A percentile compares a stretch with the other conserved stretches of the same genome.
These are phyloP conservation scores for Aix galericulata DNA, from an alignment of 2,113 vertebrate species.

Conservation along the genomic window DNA sequence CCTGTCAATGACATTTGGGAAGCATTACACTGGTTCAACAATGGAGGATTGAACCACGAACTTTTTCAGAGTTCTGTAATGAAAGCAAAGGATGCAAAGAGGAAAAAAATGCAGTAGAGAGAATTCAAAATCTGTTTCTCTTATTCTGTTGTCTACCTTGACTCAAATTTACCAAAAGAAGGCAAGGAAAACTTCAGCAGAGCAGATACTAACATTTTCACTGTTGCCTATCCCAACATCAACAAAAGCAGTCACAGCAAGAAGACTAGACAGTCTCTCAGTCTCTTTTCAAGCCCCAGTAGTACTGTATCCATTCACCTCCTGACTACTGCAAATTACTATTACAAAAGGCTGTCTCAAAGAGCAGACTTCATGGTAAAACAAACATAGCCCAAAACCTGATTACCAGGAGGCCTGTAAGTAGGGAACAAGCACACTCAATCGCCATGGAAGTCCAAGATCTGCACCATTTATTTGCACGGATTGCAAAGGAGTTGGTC, in stretches of 20 bases:
- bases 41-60: not conserved
- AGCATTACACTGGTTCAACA: not conserved
- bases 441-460: not conserved
- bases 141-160: not conserved
- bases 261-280: not conserved
- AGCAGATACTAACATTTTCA: not conserved
- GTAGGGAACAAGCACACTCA: not conserved
- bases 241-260: not conserved
- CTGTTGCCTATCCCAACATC: not conserved
- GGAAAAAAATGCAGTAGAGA: not conserved
- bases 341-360: not conserved
- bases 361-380: not conserved
- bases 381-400: not conserved
- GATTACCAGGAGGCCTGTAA: not conserved
- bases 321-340: not conserved
- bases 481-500: not conserved
- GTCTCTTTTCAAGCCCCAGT: not conserved
- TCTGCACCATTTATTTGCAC: not conserved
- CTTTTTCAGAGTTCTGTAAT: not conserved
- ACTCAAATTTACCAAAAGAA: not conserved
- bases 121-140: not conserved
- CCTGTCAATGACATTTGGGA: not conserved
- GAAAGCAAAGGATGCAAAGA: not conserved
- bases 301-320: not conserved
- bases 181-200: not conserved